Evolutionary conservation across 53 echinoderm and acorn worm species (phyloP), one percentile per base, ranked within the genome.

Genomic region (Holothuria leucospilota): DNA sequence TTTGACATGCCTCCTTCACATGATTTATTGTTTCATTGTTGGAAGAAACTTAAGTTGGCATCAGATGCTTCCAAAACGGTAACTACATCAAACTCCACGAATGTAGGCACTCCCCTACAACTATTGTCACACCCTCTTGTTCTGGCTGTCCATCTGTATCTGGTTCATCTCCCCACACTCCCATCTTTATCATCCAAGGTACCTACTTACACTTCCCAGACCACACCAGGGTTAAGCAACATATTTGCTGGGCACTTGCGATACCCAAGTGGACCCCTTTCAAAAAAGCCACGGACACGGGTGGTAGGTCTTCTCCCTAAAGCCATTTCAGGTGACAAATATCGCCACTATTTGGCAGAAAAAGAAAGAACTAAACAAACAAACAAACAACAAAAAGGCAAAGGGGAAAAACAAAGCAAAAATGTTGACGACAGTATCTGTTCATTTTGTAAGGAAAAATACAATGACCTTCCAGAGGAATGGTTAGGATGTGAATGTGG

Each of bases 401-500:
- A 77, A 49, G 49, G 53, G n/a, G 77, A 77, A 77, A 49, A 77
- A 46, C 21, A 21, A 4, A 40, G 7, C 40, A 40, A 40, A 77
- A 77, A 15, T 20, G n/a, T 79, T 27, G 29, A 79, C 10, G 16
- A 56, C 18, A 79, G 58, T 20, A 59, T 79, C 13, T 79, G 80
- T 58, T 25, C 56, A 14, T 4, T 28, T 25, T 79, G 80, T 60
- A 58, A 58, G 61, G 58, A 59, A 53, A 53, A 27, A 16, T 79
- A 79, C 29, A 51, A 40, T 51, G 77, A 77, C 13, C n/a, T 7
- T n/a, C 5, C 77, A 77, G 46, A 49, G 51, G 53, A 28, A 16
- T 5, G 80, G 80, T 3, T 79, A 18, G 25, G 80, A 56, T 79
- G 80, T 59, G 80, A 79, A 24, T 79, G 80, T 27, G 80, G 80